Evolutionary conservation across 2,113 vertebrate species (phyloP), one percentile per base, ranked within the genome.

Genomic region (Ceuthmochares aereus): DNA sequence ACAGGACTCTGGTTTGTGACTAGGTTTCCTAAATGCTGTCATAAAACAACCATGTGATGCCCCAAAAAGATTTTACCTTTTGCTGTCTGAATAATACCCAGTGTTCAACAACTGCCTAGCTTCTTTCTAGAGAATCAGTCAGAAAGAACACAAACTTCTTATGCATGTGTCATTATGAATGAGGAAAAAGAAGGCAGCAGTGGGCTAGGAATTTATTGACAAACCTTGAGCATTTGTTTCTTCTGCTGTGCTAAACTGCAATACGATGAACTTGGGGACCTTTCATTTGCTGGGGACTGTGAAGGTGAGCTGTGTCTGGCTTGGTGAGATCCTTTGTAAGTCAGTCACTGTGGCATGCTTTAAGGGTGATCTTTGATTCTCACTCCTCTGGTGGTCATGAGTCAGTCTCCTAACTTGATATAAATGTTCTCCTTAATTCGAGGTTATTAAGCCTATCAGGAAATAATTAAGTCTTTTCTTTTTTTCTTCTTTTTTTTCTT

Each of bases 401-500:
- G 34, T 87, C 80, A 78, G 30, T 37, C 34, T 83, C 55, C 66
- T 80, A 79, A 88, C 51, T 77, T 67, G n/a, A 87, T 96, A 87
- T 63, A 94, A 93, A 95, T 5, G 3, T 4, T 89, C 23, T 84
- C 59, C 27, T 68, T 91, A 83, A 93, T 89, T 93, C 68, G 79
- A 95, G 52, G 34, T 84, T 94, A 81, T 95, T 95, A 85, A 94
- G 64, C 26, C 77, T 91, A 85, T 89, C 74, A 92, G 81, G 75
- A 95, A 96, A 95, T 62, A 80, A 94, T 86, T 81, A 81, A 58
- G 43, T 19, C 4, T 81, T 62, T 93, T 62, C 4, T 14, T 52
- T 54, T 0, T 34, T 26, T n/a, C 17, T 12, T 2, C 9, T 20
- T 6, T 10, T 13, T 9, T 12, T 42, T 10, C 34, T 2, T 29